These are phyloP conservation scores for Cryptosula pallasiana DNA, from an alignment of 2,888 invertebrate species.

Conservation along the genomic window DNA sequence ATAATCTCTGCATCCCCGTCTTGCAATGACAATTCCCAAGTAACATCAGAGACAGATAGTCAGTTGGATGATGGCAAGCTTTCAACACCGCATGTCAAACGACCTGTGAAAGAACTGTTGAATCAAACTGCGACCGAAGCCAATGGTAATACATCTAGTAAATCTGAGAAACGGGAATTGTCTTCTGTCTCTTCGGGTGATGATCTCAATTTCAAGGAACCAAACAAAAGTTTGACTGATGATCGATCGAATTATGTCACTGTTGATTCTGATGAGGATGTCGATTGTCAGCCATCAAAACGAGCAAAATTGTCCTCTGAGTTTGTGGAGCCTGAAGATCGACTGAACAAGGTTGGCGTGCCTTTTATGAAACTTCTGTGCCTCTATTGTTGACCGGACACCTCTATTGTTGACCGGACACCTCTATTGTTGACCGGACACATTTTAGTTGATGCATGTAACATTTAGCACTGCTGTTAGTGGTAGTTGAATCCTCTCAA, in stretches of 20 bases:
- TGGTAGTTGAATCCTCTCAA: no score
- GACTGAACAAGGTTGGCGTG: background rate
- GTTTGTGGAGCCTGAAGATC: background rate
- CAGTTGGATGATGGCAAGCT: no score
- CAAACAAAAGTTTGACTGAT: background rate
- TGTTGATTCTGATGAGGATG: background rate
- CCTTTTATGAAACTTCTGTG: no score
- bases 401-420: no score
- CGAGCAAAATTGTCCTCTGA: background rate
- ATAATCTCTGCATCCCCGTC: no score
- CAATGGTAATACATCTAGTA: background rate
- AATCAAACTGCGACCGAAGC: background rate
- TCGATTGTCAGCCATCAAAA: background rate
- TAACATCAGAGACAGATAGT: background rate
- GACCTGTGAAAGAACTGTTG: background rate
- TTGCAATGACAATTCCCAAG: no score
- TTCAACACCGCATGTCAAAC: background rate
- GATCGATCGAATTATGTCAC: background rate
- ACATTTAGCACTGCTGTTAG: no score
- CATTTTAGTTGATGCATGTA: no score
- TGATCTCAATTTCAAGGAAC: background rate
- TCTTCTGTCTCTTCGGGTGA: background rate
- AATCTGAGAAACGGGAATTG: background rate
- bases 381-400: no score
- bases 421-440: no score